Evolutionary conservation across 2,797 vertebrate species (phyloP), one percentile per base, ranked within the genome.

Genomic region (Gymnothorax reevesii): DNA sequence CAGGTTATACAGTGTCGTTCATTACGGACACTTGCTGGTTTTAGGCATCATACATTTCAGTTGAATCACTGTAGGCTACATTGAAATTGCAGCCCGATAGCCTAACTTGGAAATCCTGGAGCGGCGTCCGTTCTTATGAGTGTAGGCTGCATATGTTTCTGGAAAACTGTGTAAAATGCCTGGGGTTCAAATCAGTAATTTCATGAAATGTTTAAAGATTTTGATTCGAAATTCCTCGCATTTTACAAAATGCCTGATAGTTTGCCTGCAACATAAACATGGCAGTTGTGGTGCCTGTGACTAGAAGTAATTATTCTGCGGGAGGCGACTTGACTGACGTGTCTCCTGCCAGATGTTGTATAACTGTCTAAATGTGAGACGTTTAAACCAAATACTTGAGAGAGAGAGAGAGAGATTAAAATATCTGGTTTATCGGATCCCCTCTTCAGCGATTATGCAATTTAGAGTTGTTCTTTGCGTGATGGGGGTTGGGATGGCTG

Each of bases 401-500:
- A 64, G 27, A 71, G 89, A 90, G 91, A 91, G 85, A 82, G 88
- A 92, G 91, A 86, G 88, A 92, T 91, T 91, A 86, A 90, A 91
- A 89, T 90, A 88, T 92, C 89, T 91, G 89, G 89, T 87, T 13
- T 87, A 87, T 84, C 83, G 85, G 84, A 87, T 90, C 92, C 57
- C 92, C 54, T 75, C 60, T 49, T 69, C 62, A 20, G 57, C 57
- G 59, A 57, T 86, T 75, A 75, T 84, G 87, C 82, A n/a, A 91
- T 95, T 73, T 94, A 94, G 90, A 93, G 94, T 92, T 92, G 94
- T 95, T 92, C 88, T 90, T 91, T 91, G 92, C 92, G 91, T 95
- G 95, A 95, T 94, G 95, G 92, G 91, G 94, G 91, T 94, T 95
- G 94, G 94, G 95, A 95, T 91, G 89, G 62, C 92, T 90, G 91